These are phyloP conservation scores for Pandemis corylana DNA, from an alignment of 2,888 invertebrate genomes.

Conservation along the genomic window DNA sequence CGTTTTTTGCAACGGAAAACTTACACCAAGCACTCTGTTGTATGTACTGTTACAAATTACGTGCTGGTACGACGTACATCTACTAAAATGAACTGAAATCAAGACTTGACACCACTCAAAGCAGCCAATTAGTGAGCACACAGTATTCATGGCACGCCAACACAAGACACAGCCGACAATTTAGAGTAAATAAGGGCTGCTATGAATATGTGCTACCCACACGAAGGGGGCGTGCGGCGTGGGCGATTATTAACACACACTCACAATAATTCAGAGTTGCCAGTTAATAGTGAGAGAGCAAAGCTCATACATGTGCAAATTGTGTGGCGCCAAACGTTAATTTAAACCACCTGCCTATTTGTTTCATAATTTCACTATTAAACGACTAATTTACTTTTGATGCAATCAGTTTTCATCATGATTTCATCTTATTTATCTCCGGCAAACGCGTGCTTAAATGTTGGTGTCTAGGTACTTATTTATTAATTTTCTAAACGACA, in stretches of 20 bases:
- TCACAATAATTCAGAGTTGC: constrained; percentile 13
- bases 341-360: not conserved
- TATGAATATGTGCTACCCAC: constrained; percentile 27
- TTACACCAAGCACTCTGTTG: too few species aligned
- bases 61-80: not conserved
- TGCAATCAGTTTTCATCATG: not conserved
- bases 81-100: constrained; percentile 31
- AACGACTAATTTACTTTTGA: not conserved
- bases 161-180: constrained; percentile 34
- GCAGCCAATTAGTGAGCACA: constrained; percentile 40
- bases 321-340: not conserved
- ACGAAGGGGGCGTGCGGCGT: constrained; percentile 16
- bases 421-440: not conserved
- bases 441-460: not conserved
- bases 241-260: constrained; percentile 29
- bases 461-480: not conserved
- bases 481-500: too few species aligned
- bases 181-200: constrained; percentile 38
- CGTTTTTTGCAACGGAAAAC: too few species aligned
- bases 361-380: not conserved
- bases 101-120: constrained; percentile 28
- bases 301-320: constrained; percentile 14
- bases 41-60: not conserved
- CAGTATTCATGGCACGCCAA: constrained; percentile 38
- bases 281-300: constrained; percentile 21